Evolutionary conservation across 2,888 invertebrate species (phyloP).

Genomic region (Lithophane semibrunnea): DNA sequence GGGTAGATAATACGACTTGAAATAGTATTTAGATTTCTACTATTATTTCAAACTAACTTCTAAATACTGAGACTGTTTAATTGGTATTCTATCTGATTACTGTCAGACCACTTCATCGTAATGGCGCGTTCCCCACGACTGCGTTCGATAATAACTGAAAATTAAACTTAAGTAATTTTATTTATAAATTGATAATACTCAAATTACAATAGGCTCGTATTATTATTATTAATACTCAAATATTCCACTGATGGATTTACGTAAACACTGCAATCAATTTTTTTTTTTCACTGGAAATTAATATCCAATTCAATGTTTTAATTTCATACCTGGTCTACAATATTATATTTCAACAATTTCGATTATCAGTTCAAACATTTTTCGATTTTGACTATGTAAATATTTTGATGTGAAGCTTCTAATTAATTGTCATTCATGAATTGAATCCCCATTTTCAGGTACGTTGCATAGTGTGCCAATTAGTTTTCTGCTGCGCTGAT

Average conservation of each 20-base stretch:
- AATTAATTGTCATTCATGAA: background rate
- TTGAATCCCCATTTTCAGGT: slow-evolving; percentile 74
- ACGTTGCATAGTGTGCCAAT: slow-evolving; percentile 85
- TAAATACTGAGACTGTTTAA: background rate
- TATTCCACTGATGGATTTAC: background rate
- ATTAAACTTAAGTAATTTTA: background rate
- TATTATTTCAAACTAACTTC: background rate
- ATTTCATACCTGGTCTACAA: background rate
- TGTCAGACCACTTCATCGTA: background rate
- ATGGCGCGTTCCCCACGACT: no score
- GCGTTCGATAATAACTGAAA: background rate
- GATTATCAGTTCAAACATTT: background rate
- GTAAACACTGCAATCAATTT: background rate
- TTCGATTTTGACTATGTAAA: background rate
- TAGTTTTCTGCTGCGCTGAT: slow-evolving; percentile 84
- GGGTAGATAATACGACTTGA: background rate
- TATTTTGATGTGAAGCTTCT: background rate
- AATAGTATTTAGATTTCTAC: background rate
- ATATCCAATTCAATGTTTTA: background rate
- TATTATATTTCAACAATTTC: background rate
- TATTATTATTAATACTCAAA: background rate
- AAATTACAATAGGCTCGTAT: background rate
- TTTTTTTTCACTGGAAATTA: background rate
- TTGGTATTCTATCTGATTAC: background rate
- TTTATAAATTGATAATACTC: background rate